Conservation (phyloP, 2,888 invertebrate genomes). For the Euphydryas editha region DNA sequence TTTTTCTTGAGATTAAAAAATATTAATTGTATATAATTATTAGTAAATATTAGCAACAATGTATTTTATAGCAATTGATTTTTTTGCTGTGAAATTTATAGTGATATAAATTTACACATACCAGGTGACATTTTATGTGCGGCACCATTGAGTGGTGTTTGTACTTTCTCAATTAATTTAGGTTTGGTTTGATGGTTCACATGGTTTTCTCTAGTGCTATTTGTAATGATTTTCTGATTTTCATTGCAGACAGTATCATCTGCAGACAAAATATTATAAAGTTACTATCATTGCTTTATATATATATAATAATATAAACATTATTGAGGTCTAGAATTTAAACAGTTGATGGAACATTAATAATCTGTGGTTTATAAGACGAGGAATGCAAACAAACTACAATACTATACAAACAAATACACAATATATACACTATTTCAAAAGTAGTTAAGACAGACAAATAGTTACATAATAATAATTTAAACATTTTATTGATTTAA, state of each 20-base stretch:
- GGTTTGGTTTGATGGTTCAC: slow-evolving; percentile 61
- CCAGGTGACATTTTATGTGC: slow-evolving; percentile 74
- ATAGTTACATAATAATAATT: too few relatives aligned
- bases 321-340: neutral
- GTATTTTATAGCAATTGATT: too few relatives aligned
- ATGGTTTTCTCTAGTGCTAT: slow-evolving; percentile 62
- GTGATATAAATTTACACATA: slow-evolving; percentile 59
- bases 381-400: neutral
- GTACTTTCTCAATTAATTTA: slow-evolving; percentile 69
- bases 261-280: slow-evolving; percentile 65
- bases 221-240: slow-evolving; percentile 71
- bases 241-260: slow-evolving; percentile 79
- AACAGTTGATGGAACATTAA: neutral
- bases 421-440: neutral
- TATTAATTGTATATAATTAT: too few relatives aligned
- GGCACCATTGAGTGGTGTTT: slow-evolving; percentile 73
- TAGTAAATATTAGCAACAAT: too few relatives aligned
- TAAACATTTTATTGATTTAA: too few relatives aligned
- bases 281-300: neutral
- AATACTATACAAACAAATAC: neutral
- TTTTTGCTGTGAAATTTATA: neutral
- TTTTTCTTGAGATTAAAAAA: too few relatives aligned
- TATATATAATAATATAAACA: neutral
- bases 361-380: neutral
- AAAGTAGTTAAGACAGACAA: too few relatives aligned